These are phyloP conservation scores for Tylochromis polylepis DNA, from an alignment of 2,113 vertebrate genomes.

Conservation along the genomic window DNA sequence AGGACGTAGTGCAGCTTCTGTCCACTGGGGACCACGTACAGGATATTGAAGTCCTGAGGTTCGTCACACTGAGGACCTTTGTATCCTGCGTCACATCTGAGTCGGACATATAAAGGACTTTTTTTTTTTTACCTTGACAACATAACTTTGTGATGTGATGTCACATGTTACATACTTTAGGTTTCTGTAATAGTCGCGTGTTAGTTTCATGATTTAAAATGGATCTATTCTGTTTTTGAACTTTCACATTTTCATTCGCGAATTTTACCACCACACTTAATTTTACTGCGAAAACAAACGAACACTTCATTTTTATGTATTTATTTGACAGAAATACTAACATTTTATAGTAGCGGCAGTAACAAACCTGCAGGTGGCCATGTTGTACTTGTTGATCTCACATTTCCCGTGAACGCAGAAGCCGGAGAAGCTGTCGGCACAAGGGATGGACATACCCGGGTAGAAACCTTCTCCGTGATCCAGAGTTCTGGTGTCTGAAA, in stretches of 20 bases:
- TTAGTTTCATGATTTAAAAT: not conserved
- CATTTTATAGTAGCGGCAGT: not conserved
- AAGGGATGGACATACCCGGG: conserved; percentile 84
- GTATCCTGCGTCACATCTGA: conserved; percentile 90
- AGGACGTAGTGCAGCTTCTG: conserved; percentile 96
- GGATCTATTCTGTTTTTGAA: not conserved
- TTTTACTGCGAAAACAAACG: not conserved
- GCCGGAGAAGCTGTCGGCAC: conserved; percentile 82
- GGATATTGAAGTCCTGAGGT: conserved; percentile 92
- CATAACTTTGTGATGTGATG: not conserved
- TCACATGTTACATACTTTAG: not conserved
- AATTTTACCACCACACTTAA: not conserved
- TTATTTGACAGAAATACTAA: rapidly evolving
- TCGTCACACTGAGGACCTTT: conserved; percentile 91
- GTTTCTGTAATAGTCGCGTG: not conserved
- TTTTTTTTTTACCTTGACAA: not conserved
- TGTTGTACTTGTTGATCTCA: conserved; percentile 88
- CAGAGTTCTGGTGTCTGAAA: conserved; percentile 77
- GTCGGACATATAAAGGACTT: not conserved
- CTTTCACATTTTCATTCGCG: not conserved
- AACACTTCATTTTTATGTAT: not conserved
- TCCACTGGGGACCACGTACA: conserved; percentile 94
- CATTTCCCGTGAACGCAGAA: conserved; percentile 92
- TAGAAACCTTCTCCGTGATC: conserved; percentile 88
- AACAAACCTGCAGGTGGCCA: conserved; percentile 88